These are phyloP conservation scores for Emydura subglobosa DNA, from an alignment of 2,113 vertebrate genomes.

Conservation along the genomic window DNA sequence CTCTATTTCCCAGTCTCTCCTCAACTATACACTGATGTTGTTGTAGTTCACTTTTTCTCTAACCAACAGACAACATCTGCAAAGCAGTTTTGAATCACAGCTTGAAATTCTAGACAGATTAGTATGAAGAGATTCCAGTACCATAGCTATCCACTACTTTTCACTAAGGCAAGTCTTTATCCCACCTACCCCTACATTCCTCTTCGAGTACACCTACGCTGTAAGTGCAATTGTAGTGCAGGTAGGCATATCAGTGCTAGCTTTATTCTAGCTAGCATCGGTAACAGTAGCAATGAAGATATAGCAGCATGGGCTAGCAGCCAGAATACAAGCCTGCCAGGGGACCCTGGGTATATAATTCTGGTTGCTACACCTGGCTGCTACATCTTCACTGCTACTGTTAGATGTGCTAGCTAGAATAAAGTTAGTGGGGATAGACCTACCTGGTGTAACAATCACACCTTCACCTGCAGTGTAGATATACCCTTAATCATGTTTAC, in stretches of 20 bases:
- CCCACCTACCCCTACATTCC: background rate
- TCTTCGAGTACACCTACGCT: background rate
- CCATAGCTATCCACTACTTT: background rate
- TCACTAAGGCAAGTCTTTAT: background rate
- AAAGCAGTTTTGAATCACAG: background rate
- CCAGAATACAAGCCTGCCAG: background rate
- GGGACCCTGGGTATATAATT: no score
- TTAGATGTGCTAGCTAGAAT: background rate
- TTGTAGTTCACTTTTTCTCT: background rate
- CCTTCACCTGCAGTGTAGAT: background rate
- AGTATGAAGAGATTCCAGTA: background rate
- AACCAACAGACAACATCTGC: background rate
- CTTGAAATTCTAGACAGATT: background rate
- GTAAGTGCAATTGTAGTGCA: background rate
- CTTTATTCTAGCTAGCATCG: background rate
- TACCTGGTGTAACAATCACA: background rate
- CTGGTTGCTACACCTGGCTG: background rate
- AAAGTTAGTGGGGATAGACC: background rate
- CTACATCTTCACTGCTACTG: background rate
- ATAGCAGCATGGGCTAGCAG: background rate
- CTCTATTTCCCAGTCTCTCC: background rate
- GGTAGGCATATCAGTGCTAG: background rate
- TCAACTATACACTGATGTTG: rapidly evolving
- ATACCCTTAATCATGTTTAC: rapidly evolving
- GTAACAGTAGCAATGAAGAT: background rate